phyloP scores from a whole-genome alignment of 1,140 invertebrate species.

The Neodiprion pinetum region DNA sequence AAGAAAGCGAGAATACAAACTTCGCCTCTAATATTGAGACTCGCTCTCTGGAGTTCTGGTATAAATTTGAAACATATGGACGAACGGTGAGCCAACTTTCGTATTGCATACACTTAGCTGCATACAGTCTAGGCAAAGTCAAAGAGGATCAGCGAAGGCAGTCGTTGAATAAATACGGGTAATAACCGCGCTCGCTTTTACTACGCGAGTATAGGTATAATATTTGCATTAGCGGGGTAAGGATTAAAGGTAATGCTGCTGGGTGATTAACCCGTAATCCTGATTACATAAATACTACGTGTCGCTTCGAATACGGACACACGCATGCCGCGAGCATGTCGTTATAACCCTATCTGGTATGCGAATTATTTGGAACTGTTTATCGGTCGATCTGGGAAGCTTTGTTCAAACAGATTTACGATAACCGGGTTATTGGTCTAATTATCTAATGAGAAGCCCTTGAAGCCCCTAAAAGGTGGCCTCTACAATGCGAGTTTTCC shows the following conservation, averaged over 20 bases:
- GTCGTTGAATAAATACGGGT: not conserved
- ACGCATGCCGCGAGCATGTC: not conserved
- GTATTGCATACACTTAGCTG: too few relatives aligned
- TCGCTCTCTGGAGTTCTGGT: too few relatives aligned
- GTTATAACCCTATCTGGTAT: not conserved
- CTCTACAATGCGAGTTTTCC: too few relatives aligned
- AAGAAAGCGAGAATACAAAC: too few relatives aligned
- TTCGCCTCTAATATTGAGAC: too few relatives aligned
- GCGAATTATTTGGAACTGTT: not conserved
- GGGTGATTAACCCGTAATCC: constrained; percentile 2
- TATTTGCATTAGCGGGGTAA: not conserved
- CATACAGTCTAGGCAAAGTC: not conserved
- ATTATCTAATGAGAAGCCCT: not conserved
- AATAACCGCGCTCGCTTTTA: not conserved
- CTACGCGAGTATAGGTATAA: not conserved
- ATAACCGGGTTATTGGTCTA: not conserved
- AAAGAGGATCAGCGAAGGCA: not conserved
- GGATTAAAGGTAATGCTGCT: not conserved
- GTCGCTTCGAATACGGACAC: not conserved
- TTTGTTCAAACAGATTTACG: not conserved
- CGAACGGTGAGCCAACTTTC: too few relatives aligned
- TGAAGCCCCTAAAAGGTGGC: too few relatives aligned
- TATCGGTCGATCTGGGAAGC: too few relatives aligned
- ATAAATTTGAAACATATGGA: too few relatives aligned
- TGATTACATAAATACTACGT: not conserved